These are phyloP conservation scores for Chrysotoxum bicinctum DNA, from an alignment of 2,888 invertebrate species.

Conservation along the genomic window DNA sequence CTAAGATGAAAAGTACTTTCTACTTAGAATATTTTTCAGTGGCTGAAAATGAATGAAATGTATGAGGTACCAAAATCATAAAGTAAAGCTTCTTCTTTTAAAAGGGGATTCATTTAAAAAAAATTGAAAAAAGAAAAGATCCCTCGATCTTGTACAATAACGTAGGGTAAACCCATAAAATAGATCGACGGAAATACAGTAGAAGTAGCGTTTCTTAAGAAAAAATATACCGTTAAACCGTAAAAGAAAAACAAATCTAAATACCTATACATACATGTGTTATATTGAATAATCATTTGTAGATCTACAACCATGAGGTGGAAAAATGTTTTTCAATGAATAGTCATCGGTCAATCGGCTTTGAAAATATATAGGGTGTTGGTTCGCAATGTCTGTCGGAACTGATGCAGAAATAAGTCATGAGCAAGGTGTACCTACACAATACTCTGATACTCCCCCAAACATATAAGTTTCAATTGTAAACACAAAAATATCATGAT, in stretches of 20 bases:
- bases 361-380: conserved; percentile 26
- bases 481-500: not conserved
- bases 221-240: not conserved
- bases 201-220: not conserved
- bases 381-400: conserved; percentile 21
- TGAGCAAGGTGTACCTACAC: conserved; percentile 7
- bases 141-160: not conserved
- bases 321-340: conserved; percentile 27
- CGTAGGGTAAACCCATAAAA: not conserved
- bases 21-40: no score
- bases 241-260: not conserved
- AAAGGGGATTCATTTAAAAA: not conserved
- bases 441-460: not conserved
- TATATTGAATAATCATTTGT: not conserved
- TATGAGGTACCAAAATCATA: no score
- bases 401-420: conserved; percentile 25
- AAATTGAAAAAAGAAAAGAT: not conserved
- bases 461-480: not conserved
- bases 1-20: no score
- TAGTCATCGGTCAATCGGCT: conserved; percentile 9
- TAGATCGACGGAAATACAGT: not conserved
- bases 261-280: not conserved
- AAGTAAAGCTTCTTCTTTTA: no score
- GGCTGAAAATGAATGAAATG: no score
- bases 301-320: not conserved